Evolutionary conservation across 1,140 invertebrate genomes (phyloP).

Genomic region (Drosophila mayri): DNA sequence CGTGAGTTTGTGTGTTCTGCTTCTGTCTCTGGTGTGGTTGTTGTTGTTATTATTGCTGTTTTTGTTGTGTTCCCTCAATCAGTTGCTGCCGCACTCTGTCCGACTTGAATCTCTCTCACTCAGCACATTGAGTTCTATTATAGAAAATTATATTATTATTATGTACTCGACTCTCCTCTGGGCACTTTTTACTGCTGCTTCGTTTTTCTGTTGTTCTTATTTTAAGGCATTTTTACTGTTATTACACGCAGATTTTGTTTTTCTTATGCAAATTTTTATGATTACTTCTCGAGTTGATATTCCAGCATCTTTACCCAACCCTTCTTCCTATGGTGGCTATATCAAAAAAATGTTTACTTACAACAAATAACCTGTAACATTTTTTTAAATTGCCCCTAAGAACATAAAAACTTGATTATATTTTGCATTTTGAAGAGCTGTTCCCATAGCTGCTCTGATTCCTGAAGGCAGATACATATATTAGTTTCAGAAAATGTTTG

Average conservation of each 20-base stretch:
- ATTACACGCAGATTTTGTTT: conserved; percentile 56
- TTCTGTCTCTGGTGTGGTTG: conserved; percentile 38
- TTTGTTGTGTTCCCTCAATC: conserved; percentile 53
- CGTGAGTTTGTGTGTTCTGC: conserved; percentile 34
- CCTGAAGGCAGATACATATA: background rate
- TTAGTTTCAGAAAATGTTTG: background rate
- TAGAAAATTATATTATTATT: conserved; percentile 83
- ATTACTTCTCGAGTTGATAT: conserved; percentile 25
- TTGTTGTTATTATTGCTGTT: conserved; percentile 64
- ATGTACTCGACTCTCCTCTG: conserved; percentile 64
- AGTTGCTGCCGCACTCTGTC: conserved; percentile 33
- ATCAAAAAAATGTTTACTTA: conserved; percentile 5
- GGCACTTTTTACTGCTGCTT: conserved; percentile 16
- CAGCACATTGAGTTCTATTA: conserved; percentile 71
- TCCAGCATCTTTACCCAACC: conserved; percentile 3
- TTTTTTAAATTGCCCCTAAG: conserved; percentile 22
- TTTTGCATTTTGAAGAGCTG: conserved; percentile 13
- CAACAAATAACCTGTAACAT: conserved; percentile 12
- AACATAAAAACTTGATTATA: conserved; percentile 28
- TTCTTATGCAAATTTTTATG: conserved; percentile 57
- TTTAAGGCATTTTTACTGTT: conserved; percentile 70
- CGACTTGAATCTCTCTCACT: conserved; percentile 9
- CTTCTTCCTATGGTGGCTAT: conserved; percentile 7
- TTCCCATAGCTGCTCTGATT: background rate
- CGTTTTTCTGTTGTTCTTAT: conserved; percentile 48